Evolutionary conservation across 1,140 invertebrate species (phyloP), one percentile per base, ranked within the genome.

Genomic region (Sipha flava): DNA sequence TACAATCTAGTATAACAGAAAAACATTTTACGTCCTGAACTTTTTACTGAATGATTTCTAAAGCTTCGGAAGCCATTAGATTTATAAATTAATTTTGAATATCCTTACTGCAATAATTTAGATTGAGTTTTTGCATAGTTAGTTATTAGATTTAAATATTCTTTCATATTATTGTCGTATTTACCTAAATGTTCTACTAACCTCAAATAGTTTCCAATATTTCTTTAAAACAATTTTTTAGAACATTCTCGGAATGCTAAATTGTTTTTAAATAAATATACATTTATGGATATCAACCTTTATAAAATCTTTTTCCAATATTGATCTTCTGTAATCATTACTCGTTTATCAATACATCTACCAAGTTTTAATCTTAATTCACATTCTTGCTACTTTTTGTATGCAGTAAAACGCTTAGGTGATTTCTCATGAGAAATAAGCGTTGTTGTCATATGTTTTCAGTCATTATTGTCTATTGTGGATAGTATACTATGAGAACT

Each of bases 1-100:
- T 81, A 49, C 80, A 81, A 68, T 81, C 66, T 31, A 81, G 45
- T 47, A 82, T 81, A 40, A 81, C 31, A 34, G 81, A 82, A 81
- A 80, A 82, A 81, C 82, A 82, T 79, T 81, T 79, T 21, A 80
- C 68, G 45, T 75, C 49, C 75, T 80, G 83, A 45, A 82, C 81
- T 40, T 68, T 79, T 23, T 81, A 14, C 23, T 83, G 49, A 40
- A 84, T 83, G 54, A 29, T 62, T 54, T 79, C 68, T 80, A 81
- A 81, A 57, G 83, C 80, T 72, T 66, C 79, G 34, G 16, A 34
- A 40, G 73, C 81, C 81, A 80, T 80, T 59, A 81, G 21, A 77
- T 81, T 40, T 14, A 81, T 57, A 34, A 81, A 10, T 68, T 81
- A 79, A 64, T 81, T 81, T 80, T 81, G 68, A 66, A 77, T 80